Conservation (phyloP, 2,888 invertebrate genomes). For the Rambutsinella grinnellia region DNA sequence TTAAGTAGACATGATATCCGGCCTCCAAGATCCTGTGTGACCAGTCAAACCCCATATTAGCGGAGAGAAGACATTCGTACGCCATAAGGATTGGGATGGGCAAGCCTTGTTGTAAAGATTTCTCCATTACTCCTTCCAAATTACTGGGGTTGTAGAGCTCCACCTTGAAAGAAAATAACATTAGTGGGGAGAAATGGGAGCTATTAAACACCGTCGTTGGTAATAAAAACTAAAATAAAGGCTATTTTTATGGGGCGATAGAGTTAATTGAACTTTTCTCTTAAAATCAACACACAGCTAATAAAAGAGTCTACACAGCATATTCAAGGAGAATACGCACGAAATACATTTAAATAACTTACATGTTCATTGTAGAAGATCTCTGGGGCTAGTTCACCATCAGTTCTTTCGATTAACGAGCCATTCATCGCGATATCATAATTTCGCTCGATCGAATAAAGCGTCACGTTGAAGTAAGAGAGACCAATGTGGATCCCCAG, state of each 20-base stretch:
- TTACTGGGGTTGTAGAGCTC: constrained; percentile 58
- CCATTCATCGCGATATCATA: constrained; percentile 43
- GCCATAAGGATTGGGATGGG: constrained; percentile 63
- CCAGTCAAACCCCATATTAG: constrained; percentile 61
- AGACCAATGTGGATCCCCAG: constrained; percentile 64
- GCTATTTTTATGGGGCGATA: not conserved
- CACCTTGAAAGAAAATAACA: constrained; percentile 40
- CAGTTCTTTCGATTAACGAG: constrained; percentile 18
- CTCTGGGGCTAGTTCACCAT: constrained; percentile 24
- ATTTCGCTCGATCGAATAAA: constrained; percentile 42
- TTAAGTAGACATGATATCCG: constrained; percentile 62
- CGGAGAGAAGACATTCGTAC: constrained; percentile 61
- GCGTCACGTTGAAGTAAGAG: constrained; percentile 61
- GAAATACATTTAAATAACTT: constrained; percentile 20
- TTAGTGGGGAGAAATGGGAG: not conserved
- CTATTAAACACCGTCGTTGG: not conserved
- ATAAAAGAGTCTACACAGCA: not conserved
- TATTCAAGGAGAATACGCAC: not conserved
- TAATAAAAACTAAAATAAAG: not conserved
- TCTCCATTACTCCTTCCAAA: constrained; percentile 51
- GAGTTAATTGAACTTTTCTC: not conserved
- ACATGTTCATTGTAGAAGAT: constrained; percentile 52
- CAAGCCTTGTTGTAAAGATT: constrained; percentile 59
- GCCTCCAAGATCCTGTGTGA: constrained; percentile 63
- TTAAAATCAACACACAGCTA: not conserved